phyloP scores from a whole-genome alignment of 2,888 invertebrate species.

The Drosophila picticornis region DNA sequence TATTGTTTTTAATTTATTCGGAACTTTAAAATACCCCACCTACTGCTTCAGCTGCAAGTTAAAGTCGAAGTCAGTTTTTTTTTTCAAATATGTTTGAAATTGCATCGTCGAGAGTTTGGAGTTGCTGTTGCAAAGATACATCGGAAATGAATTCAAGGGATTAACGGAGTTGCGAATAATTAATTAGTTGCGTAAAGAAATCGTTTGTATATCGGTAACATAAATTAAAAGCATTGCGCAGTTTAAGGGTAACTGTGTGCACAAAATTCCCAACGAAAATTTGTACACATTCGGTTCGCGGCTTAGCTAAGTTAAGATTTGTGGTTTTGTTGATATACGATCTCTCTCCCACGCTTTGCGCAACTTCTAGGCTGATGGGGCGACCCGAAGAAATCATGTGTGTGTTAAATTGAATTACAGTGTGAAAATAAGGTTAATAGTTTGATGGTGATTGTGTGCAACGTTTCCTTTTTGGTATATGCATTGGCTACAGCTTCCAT shows the following conservation, averaged over 20 bases:
- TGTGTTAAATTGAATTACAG: too few relatives aligned
- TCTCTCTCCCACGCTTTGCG: too few relatives aligned
- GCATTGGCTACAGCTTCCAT: background rate
- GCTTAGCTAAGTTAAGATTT: too few relatives aligned
- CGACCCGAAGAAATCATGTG: too few relatives aligned
- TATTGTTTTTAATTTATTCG: slow-evolving; percentile 72
- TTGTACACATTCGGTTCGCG: too few relatives aligned
- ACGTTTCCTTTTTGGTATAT: background rate
- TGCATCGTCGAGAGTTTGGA: slow-evolving; percentile 43
- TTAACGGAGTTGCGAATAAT: slow-evolving; percentile 63
- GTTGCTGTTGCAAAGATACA: slow-evolving; percentile 55
- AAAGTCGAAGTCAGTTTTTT: slow-evolving; percentile 43
- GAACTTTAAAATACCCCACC: slow-evolving; percentile 75
- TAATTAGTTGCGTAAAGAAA: slow-evolving; percentile 75
- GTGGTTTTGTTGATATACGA: too few relatives aligned
- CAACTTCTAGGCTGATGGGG: too few relatives aligned
- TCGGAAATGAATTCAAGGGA: slow-evolving; percentile 44
- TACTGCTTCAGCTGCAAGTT: slow-evolving; percentile 28
- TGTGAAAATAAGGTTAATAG: background rate
- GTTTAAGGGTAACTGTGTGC: background rate
- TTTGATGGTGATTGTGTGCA: too few relatives aligned
- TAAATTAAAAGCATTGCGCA: background rate
- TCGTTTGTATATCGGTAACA: slow-evolving; percentile 61
- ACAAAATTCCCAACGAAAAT: too few relatives aligned
- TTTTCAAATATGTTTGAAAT: slow-evolving; percentile 74